Conservation (phyloP, 2,113 vertebrate genomes). For the Sapajus apella region DNA sequence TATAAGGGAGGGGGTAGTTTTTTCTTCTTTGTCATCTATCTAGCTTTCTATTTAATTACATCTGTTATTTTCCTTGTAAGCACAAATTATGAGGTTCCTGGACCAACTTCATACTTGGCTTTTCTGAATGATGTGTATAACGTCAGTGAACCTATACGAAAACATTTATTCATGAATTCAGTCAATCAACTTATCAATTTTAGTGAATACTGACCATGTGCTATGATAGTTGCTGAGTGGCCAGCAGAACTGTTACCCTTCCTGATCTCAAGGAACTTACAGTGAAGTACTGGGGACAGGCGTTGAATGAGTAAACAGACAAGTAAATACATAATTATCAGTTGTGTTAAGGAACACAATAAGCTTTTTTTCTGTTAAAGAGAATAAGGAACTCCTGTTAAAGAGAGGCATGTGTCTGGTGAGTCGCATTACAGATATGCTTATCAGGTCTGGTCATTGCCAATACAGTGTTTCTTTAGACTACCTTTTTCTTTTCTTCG, state of each 20-base stretch:
- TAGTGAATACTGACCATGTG: not conserved
- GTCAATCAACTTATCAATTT: not conserved
- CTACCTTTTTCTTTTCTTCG: not conserved
- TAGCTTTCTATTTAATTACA: not conserved
- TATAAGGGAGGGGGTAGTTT: not conserved
- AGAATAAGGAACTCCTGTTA: slow-evolving; percentile 4
- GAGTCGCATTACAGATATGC: not conserved
- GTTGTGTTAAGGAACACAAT: slow-evolving; percentile 2
- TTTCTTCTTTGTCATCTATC: not conserved
- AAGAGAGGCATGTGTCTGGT: not conserved
- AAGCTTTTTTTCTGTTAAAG: not conserved
- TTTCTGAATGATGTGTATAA: not conserved
- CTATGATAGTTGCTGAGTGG: not conserved
- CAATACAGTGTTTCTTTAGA: not conserved
- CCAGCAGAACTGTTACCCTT: not conserved
- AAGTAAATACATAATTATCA: slow-evolving; percentile 27
- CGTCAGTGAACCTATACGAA: not conserved
- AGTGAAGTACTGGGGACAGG: not conserved
- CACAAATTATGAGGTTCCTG: not conserved
- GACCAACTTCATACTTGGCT: not conserved
- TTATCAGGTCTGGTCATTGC: not conserved
- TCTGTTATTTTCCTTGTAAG: not conserved
- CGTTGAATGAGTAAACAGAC: slow-evolving; percentile 21
- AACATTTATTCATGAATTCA: slow-evolving; percentile 13
- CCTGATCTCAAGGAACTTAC: slow-evolving; percentile 4